phyloP scores from a whole-genome alignment of 2,113 vertebrate species.

The Tupaia chinensis region DNA sequence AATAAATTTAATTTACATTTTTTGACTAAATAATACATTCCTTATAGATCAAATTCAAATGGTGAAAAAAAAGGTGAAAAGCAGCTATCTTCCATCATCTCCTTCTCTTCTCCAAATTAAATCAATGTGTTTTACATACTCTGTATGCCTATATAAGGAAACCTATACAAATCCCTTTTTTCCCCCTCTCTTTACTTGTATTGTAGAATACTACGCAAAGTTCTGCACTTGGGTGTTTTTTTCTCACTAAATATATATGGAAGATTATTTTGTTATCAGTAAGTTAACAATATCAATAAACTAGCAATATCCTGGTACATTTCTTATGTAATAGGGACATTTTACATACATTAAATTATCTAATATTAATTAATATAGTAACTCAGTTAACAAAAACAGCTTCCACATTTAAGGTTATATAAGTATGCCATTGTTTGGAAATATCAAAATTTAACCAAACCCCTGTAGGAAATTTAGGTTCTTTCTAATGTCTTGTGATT shows the following conservation, averaged over 20 bases:
- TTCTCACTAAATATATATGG: background rate
- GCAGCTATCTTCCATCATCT: background rate
- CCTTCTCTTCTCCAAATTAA: background rate
- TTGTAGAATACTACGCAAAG: background rate
- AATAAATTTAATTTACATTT: conserved; percentile 8
- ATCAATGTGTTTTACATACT: background rate
- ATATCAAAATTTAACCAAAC: background rate
- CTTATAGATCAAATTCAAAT: conserved; percentile 24
- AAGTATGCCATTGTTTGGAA: background rate
- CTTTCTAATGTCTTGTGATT: background rate
- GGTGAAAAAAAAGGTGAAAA: background rate
- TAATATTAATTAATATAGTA: conserved; percentile 13
- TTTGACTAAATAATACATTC: background rate
- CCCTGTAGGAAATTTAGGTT: background rate
- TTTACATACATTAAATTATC: background rate
- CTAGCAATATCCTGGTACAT: background rate
- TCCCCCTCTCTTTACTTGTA: background rate
- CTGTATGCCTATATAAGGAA: background rate
- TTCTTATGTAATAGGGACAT: background rate
- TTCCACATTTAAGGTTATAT: background rate
- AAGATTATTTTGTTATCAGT: background rate
- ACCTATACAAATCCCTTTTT: background rate
- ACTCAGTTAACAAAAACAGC: background rate
- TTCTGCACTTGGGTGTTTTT: background rate
- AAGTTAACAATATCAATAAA: background rate